phyloP scores from a whole-genome alignment of 2,113 vertebrate genomes.

The Onychostoma macrolepis region DNA sequence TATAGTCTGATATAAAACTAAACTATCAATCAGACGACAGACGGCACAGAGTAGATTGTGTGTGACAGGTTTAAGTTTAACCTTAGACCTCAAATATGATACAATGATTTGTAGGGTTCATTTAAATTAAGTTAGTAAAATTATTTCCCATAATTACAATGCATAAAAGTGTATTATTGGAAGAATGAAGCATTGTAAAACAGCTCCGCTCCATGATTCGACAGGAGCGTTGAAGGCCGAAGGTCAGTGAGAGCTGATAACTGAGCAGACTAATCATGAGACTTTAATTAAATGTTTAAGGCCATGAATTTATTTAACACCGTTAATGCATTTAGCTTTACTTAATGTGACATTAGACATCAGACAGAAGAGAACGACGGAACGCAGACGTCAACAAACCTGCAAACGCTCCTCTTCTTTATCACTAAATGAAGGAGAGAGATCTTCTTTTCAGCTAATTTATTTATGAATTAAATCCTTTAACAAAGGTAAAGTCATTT shows the following conservation, averaged over 20 bases:
- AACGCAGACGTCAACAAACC: not conserved
- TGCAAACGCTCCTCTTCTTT: not conserved
- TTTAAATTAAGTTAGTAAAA: not conserved
- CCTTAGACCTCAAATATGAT: not conserved
- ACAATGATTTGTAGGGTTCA: not conserved
- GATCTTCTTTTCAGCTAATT: not conserved
- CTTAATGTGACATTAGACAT: slow-evolving; percentile 8
- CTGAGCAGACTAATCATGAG: not conserved
- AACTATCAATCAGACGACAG: no score
- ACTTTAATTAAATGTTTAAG: slow-evolving; percentile 29
- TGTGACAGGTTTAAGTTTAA: no score
- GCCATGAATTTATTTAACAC: slow-evolving; percentile 5
- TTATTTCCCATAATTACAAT: not conserved
- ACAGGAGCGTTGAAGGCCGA: not conserved
- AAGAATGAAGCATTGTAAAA: not conserved
- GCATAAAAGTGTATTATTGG: not conserved
- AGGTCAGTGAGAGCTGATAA: not conserved
- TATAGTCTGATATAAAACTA: no score
- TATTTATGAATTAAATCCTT: not conserved
- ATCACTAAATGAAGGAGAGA: slow-evolving; percentile 8
- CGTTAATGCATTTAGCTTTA: not conserved
- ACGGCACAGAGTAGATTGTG: no score
- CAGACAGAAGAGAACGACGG: not conserved
- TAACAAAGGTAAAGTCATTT: not conserved
- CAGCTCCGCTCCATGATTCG: not conserved